These are phyloP conservation scores for Sebastes glaucus DNA, from an alignment of 2,797 vertebrate species.

Conservation along the genomic window DNA sequence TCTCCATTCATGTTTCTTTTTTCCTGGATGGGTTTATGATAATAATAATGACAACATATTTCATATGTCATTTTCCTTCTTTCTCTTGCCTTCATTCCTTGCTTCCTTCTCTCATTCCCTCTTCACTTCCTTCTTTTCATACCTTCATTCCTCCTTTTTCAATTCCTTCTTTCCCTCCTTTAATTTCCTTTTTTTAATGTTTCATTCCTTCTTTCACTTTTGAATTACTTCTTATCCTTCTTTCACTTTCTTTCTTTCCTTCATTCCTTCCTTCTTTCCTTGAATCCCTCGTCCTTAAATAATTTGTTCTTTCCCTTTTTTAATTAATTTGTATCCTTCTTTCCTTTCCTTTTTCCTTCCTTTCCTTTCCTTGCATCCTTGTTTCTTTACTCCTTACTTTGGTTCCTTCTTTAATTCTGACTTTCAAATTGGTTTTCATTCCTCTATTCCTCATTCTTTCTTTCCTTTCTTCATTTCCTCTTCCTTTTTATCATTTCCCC, in stretches of 20 bases:
- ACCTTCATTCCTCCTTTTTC: background rate
- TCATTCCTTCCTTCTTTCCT: too few relatives aligned
- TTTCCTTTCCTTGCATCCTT: too few relatives aligned
- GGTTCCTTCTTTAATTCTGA: background rate
- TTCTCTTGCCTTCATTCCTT: background rate
- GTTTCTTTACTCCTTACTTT: background rate
- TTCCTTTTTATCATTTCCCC: too few relatives aligned
- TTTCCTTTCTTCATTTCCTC: background rate
- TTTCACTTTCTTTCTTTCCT: too few relatives aligned
- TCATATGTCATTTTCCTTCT: background rate
- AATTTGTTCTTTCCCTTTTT: background rate
- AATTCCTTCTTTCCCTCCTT: background rate
- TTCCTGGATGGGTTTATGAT: background rate
- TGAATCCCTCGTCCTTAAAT: too few relatives aligned
- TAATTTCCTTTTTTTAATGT: background rate
- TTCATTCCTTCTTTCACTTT: background rate
- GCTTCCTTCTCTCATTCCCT: background rate
- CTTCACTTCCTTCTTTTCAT: background rate
- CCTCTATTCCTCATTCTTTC: background rate
- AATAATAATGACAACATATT: background rate
- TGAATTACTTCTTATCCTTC: background rate
- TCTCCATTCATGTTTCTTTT: background rate
- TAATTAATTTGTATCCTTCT: background rate
- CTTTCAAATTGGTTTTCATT: too few relatives aligned
- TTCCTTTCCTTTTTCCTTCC: too few relatives aligned